Evolutionary conservation across 2,797 vertebrate species (phyloP).

Genomic region (Propithecus perrieri): DNA sequence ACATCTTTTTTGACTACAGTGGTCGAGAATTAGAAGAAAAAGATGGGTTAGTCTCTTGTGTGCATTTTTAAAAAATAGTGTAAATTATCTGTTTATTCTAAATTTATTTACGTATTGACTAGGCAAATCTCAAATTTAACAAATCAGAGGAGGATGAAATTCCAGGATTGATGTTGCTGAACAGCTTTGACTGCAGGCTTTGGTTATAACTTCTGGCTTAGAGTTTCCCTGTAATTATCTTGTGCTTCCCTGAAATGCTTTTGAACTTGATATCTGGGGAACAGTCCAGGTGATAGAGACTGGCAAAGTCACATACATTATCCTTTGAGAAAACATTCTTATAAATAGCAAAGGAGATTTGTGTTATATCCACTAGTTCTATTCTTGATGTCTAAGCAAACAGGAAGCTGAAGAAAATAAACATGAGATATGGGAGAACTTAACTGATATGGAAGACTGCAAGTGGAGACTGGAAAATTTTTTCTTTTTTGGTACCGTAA

Average conservation of each 20-base stretch:
- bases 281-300: constrained; percentile 41
- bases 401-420: constrained; percentile 42
- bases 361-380: background rate
- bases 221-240: constrained; percentile 60
- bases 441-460: background rate
- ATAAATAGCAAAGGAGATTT: constrained; percentile 10
- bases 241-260: constrained; percentile 55
- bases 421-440: background rate
- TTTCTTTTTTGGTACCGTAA: background rate
- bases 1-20: constrained; percentile 98
- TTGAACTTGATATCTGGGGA: constrained; percentile 56
- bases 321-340: constrained; percentile 19
- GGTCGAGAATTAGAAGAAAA: constrained; percentile 95
- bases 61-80: background rate
- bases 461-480: background rate
- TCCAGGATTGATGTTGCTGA: background rate
- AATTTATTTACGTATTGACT: background rate
- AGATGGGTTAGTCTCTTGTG: constrained; percentile 91
- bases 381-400: constrained; percentile 36
- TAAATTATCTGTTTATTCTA: constrained; percentile 13
- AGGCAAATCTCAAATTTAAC: constrained; percentile 4
- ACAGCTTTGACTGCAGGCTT: constrained; percentile 42
- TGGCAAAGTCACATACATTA: background rate
- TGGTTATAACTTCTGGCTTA: constrained; percentile 48
- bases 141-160: constrained; percentile 41